Evolutionary conservation across 2,888 invertebrate genomes (phyloP), one percentile per base, ranked within the genome.

Genomic region (Erebia ligea): DNA sequence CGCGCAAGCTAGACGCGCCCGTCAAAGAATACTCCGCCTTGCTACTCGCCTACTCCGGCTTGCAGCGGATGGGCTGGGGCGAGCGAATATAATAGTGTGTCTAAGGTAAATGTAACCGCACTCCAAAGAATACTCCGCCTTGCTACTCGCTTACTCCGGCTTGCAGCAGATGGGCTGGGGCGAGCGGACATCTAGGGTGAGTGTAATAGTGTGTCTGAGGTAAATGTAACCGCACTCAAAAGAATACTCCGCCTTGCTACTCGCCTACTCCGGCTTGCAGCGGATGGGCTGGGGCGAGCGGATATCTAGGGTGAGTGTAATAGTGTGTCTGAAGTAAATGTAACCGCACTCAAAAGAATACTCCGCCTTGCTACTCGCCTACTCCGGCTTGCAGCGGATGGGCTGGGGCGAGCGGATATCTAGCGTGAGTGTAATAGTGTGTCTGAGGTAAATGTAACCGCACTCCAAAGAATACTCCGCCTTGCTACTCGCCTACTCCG

Each of bases 91-190:
- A 5, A 25, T 4, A 2, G 4, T 25, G 4, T 25, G 3, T 25
- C 25, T 25, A 3, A 25, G 25, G 4, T 25, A 21, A 21, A 21
- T 21, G 21, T 21, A 21, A 21, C 21, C 2, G 2, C 21, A 21
- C 21, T 21, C 91, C 93, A 80, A 81, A 0, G 79, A 82, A 9
- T 91, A 91, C 77, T 77, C 87, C 0, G 99, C 97, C 0, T 95
- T 99, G 71, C 94, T 99, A 76, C 94, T 99, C 69, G 99, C 99
- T 2, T 95, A 96, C 74, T 98, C 99, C 48, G 99, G 99, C 0
- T 90, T 99, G 54, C 94, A 95, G 73, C 93, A 99, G 76, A 97
- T 99, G 97, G 98, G 97, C 0, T 98, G 98, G 98, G 91, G 94
- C 40, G 88, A 96, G 75, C 94, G 98, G 76, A 96, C 98, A 70